A percentile compares a stretch with the other conserved stretches of the same genome.
Conservation (phyloP, 2,797 vertebrate genomes). For the Danio jaintianensis region DNA sequence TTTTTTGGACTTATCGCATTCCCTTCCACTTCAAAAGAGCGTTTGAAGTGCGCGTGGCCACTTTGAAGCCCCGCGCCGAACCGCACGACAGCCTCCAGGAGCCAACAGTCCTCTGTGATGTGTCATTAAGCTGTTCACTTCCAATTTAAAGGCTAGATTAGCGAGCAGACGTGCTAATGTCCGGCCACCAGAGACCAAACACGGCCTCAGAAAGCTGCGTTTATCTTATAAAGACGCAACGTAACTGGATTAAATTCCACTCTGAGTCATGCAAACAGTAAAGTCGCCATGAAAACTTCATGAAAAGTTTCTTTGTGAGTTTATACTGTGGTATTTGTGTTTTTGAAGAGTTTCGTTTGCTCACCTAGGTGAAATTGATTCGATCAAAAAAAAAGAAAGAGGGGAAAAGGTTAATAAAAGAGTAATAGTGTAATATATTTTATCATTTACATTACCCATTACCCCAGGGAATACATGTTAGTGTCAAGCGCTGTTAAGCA, state of each 20-base stretch:
- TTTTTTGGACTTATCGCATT: conserved; percentile 46
- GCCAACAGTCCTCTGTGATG: conserved; percentile 50
- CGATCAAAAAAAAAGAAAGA: no score
- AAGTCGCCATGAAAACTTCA: background rate
- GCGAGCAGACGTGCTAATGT: conserved; percentile 42
- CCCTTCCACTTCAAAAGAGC: conserved; percentile 58
- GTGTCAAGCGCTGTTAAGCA: no score
- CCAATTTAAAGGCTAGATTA: conserved; percentile 55
- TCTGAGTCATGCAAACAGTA: conserved; percentile 2
- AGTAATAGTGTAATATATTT: background rate
- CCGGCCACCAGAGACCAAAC: conserved; percentile 42
- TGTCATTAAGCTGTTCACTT: conserved; percentile 56
- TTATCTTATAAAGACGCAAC: conserved; percentile 17
- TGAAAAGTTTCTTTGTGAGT: conserved; percentile 11
- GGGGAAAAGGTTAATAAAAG: background rate
- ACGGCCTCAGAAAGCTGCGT: conserved; percentile 11
- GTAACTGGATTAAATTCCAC: conserved; percentile 16
- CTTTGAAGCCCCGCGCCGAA: conserved; percentile 54
- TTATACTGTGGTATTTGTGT: background rate
- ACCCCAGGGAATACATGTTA: no score
- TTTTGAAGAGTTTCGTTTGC: background rate
- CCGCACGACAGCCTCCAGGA: conserved; percentile 24
- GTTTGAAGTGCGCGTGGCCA: conserved; percentile 47
- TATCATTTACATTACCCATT: background rate
- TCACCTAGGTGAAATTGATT: background rate